Conservation (phyloP, 1,140 invertebrate genomes). For the Lethrus apterus region DNA sequence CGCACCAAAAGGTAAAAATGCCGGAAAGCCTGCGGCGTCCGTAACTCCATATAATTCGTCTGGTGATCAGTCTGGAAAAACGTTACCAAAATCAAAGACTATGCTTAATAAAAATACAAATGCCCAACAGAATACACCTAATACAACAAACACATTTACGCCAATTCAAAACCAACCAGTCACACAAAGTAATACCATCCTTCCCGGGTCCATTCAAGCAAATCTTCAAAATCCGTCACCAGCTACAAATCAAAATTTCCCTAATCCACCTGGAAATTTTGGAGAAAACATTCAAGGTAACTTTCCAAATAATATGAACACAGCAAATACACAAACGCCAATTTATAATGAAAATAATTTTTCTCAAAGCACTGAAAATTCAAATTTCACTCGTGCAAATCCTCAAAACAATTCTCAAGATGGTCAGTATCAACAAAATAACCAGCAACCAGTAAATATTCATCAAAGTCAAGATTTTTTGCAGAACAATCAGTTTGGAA, state of each 20-base stretch:
- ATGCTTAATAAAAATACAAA: conserved; percentile 1
- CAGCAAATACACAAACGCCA: not conserved
- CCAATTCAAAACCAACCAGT: not conserved
- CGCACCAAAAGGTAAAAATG: conserved; percentile 24
- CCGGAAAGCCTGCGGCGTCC: conserved; percentile 57
- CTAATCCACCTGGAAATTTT: conserved; percentile 1
- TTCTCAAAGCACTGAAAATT: not conserved
- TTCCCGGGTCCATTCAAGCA: no score
- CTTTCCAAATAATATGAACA: not conserved
- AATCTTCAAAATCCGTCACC: not conserved
- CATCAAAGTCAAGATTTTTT: conserved; percentile 8
- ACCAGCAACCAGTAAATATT: conserved; percentile 5
- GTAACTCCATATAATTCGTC: conserved; percentile 49
- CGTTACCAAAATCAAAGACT: not conserved
- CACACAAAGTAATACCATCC: not conserved
- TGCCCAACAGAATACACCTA: conserved; percentile 1
- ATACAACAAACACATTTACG: no score
- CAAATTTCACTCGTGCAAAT: not conserved
- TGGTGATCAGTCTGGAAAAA: conserved; percentile 31
- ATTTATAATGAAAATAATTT: no score
- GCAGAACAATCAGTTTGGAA: conserved; percentile 4
- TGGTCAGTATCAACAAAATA: not conserved
- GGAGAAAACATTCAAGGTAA: not conserved
- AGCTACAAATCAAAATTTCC: conserved; percentile 2
- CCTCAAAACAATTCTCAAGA: not conserved